Evolutionary conservation across 2,888 invertebrate species (phyloP).

Genomic region (Sipha maydis): DNA sequence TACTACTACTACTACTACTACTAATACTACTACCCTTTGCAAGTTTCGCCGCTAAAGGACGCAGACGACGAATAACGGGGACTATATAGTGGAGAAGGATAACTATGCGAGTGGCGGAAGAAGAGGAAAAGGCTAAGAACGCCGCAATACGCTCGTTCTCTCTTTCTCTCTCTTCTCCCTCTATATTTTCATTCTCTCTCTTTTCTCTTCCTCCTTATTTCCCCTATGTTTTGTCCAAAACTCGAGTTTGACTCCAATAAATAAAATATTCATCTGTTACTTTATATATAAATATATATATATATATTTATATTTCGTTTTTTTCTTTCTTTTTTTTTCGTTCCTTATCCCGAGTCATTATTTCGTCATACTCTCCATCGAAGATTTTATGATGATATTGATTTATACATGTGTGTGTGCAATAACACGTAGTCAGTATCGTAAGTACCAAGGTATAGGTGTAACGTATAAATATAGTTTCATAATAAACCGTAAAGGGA

Average conservation of each 20-base stretch:
- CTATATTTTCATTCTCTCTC: not conserved
- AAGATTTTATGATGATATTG: slow-evolving; percentile 14
- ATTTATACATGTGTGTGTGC: not conserved
- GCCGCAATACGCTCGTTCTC: not conserved
- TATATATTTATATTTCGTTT: slow-evolving; percentile 31
- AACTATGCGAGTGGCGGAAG: slow-evolving; percentile 5
- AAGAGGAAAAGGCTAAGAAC: slow-evolving; percentile 32
- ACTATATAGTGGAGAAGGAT: slow-evolving; percentile 5
- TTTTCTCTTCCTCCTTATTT: not conserved
- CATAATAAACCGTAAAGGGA: too few relatives aligned
- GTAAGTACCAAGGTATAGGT: too few relatives aligned
- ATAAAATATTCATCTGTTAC: slow-evolving; percentile 55
- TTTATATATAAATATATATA: slow-evolving; percentile 38
- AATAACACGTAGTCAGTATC: not conserved
- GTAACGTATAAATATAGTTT: too few relatives aligned
- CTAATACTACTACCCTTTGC: slow-evolving; percentile 14
- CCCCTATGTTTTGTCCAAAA: slow-evolving; percentile 21
- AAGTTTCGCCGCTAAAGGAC: slow-evolving; percentile 35
- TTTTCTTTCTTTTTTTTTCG: not conserved
- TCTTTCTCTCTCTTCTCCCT: not conserved
- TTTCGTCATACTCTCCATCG: slow-evolving; percentile 4
- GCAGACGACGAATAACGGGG: slow-evolving; percentile 34
- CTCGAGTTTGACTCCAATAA: slow-evolving; percentile 47
- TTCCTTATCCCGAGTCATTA: not conserved
- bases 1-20: slow-evolving; percentile 25